Conservation (phyloP, 2,888 invertebrate genomes). For the Spodoptera littoralis region DNA sequence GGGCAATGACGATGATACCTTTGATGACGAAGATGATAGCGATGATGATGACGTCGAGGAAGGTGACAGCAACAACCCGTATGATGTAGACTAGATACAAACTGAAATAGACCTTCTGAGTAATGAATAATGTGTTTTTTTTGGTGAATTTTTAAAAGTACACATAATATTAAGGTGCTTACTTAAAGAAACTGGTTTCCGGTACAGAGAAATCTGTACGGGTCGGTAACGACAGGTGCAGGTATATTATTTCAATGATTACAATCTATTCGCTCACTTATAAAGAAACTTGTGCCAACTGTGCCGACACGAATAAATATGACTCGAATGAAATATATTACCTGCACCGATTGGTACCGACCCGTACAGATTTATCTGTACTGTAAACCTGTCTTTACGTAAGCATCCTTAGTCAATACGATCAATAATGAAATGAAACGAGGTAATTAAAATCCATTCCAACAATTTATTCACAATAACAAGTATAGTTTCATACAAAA, state of each 20-base stretch:
- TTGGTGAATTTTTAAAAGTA: no score
- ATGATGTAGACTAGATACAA: slow-evolving; percentile 35
- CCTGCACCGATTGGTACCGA: no score
- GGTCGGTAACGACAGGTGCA: no score
- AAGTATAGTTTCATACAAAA: slow-evolving; percentile 83
- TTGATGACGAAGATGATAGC: slow-evolving; percentile 9
- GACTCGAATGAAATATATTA: no score
- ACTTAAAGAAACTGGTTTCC: no score
- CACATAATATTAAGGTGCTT: no score
- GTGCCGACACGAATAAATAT: no score
- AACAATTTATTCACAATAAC: slow-evolving; percentile 83
- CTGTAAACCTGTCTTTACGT: no score
- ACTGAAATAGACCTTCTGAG: neutral
- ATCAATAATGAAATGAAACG: slow-evolving; percentile 21
- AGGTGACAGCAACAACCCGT: slow-evolving; percentile 5
- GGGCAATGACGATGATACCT: neutral
- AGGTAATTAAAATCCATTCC: slow-evolving; percentile 59
- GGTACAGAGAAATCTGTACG: no score
- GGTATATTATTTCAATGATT: neutral
- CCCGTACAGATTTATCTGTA: no score
- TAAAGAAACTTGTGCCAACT: no score
- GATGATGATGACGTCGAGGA: neutral
- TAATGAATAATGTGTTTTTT: neutral
- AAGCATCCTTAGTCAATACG: no score
- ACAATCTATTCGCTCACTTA: neutral